A percentile compares a stretch with the other conserved stretches of the same genome.
phyloP scores from a whole-genome alignment of 2,797 vertebrate species.

The Eulemur rubriventer region DNA sequence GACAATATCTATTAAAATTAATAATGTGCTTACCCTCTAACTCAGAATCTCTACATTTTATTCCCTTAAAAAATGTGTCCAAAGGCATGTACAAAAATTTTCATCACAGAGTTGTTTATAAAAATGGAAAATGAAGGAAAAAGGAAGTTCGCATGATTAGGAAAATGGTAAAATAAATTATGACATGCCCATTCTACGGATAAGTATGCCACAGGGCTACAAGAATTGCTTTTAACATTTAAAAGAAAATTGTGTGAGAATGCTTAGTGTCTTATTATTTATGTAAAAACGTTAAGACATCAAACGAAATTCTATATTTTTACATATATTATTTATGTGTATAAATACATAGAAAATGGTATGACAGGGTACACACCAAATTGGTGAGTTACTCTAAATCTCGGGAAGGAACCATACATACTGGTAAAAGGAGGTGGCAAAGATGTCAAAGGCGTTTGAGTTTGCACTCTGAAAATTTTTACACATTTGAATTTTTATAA shows the following conservation, averaged over 20 bases:
- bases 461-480: not conserved
- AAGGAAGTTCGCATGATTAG: not conserved
- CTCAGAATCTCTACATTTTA: not conserved
- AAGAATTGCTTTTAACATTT: not conserved
- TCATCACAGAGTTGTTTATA: not conserved
- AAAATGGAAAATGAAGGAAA: not conserved
- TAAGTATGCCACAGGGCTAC: not conserved
- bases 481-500: not conserved
- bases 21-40: constrained; percentile 8
- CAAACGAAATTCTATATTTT: not conserved
- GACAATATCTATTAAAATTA: constrained; percentile 48
- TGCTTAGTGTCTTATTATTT: not conserved
- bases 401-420: too few relatives aligned
- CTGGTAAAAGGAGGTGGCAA: not conserved
- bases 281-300: not conserved
- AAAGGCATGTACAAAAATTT: not conserved
- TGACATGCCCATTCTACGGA: not conserved
- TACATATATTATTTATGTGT: not conserved
- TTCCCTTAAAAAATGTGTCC: not conserved
- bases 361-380: not conserved
- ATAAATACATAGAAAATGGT: not conserved
- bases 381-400: not conserved
- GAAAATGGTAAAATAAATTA: not conserved
- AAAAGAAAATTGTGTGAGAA: not conserved
- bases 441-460: not conserved